Conservation (phyloP, 2,113 vertebrate genomes). For the Sclerurus mexicanus region DNA sequence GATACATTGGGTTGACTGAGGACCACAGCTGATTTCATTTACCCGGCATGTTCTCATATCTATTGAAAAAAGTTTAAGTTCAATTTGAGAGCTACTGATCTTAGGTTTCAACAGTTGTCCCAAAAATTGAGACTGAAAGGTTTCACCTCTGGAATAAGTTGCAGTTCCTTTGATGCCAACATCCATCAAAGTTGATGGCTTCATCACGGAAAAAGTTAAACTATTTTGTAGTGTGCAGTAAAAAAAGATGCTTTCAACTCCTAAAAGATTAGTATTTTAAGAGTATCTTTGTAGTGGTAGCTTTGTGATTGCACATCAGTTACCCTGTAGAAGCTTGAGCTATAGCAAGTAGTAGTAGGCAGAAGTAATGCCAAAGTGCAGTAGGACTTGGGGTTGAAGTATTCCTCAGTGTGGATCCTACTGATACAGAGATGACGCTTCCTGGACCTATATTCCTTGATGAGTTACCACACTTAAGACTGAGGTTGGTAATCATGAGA, state of each 20-base stretch:
- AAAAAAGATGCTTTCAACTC: not conserved
- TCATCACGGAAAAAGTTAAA: not conserved
- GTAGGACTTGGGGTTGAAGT: not conserved
- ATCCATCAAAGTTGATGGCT: not conserved
- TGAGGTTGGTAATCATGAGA: not conserved
- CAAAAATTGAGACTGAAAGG: not conserved
- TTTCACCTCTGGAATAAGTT: not conserved
- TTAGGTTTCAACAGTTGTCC: not conserved
- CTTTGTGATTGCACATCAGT: not conserved
- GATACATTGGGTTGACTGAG: constrained; percentile 89
- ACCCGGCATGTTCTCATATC: constrained; percentile 90
- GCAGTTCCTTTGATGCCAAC: not conserved
- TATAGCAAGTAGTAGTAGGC: not conserved
- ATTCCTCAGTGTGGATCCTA: not conserved
- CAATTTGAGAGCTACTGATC: not conserved
- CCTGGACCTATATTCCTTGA: not conserved
- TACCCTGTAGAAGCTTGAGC: not conserved
- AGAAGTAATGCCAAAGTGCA: not conserved
- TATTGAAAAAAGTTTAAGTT: constrained; percentile 60
- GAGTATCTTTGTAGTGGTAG: not conserved
- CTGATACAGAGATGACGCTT: not conserved
- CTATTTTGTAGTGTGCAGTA: not conserved
- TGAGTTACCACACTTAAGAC: not conserved
- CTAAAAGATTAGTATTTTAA: not conserved
- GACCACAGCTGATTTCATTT: constrained; percentile 93